A percentile compares a stretch with the other conserved stretches of the same genome.
Evolutionary conservation across 1,140 invertebrate genomes (phyloP).

Genomic region (Ctenoplectra terminalis): DNA sequence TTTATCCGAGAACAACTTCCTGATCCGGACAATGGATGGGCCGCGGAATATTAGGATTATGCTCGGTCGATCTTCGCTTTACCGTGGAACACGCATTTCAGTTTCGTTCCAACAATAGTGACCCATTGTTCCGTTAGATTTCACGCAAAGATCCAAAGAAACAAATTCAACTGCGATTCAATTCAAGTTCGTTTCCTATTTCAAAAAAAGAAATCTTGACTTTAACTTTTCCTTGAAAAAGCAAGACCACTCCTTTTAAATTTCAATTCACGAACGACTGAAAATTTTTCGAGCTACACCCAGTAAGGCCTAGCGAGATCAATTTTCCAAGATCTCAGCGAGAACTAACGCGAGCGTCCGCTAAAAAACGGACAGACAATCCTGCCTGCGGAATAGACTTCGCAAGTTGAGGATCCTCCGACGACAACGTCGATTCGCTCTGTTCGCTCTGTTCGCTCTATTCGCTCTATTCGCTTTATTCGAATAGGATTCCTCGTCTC

Average conservation of each 20-base stretch:
- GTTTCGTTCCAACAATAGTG: background rate
- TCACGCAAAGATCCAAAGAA: slow-evolving; percentile 9
- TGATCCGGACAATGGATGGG: slow-evolving; percentile 46
- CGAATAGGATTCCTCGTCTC: slow-evolving; percentile 4
- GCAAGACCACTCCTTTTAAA: background rate
- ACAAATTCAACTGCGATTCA: background rate
- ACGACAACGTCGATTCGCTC: background rate
- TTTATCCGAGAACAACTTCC: slow-evolving; percentile 56
- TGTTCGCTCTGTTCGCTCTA: too few species aligned
- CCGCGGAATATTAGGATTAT: slow-evolving; percentile 55
- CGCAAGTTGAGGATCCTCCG: background rate
- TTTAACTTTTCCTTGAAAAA: background rate
- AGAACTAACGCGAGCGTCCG: background rate
- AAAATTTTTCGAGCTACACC: background rate
- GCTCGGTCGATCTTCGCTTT: slow-evolving; percentile 28
- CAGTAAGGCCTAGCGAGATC: background rate
- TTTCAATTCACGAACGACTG: background rate
- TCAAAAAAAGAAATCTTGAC: background rate
- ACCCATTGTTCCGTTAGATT: background rate
- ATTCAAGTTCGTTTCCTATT: background rate
- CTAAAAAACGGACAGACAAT: slow-evolving; percentile 28
- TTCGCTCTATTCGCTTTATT: background rate
- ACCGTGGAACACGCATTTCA: background rate
- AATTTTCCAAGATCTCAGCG: slow-evolving; percentile 1
- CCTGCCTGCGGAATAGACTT: background rate